phyloP scores from a whole-genome alignment of 2,888 invertebrate genomes.

The Xylocampa areola region DNA sequence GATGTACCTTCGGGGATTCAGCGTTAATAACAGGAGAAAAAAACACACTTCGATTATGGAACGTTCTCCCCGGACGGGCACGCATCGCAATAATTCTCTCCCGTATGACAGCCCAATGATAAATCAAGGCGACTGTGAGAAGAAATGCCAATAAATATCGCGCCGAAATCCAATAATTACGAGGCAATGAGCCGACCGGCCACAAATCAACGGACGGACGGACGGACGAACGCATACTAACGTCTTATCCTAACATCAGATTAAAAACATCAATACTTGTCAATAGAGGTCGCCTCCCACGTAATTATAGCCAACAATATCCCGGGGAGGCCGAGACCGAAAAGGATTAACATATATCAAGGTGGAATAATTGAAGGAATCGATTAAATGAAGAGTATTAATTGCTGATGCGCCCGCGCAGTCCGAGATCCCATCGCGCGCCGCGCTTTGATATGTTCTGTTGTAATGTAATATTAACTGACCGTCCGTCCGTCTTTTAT shows the following conservation, averaged over 20 bases:
- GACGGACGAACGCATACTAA: constrained; percentile 86
- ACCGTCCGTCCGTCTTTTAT: constrained; percentile 61
- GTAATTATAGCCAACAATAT: constrained; percentile 89
- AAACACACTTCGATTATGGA: constrained; percentile 71
- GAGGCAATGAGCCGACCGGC: constrained; percentile 85
- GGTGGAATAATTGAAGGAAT: constrained; percentile 89
- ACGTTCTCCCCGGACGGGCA: constrained; percentile 69
- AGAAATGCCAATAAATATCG: constrained; percentile 87
- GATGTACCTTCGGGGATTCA: constrained; percentile 80
- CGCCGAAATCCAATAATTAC: constrained; percentile 89
- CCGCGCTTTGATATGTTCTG: constrained; percentile 68
- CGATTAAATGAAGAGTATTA: constrained; percentile 89
- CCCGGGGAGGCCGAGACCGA: constrained; percentile 83
- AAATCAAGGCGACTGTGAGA: constrained; percentile 85
- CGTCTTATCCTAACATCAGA: constrained; percentile 89
- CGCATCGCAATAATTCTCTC: constrained; percentile 79
- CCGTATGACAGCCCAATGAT: constrained; percentile 80
- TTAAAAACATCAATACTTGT: constrained; percentile 90
- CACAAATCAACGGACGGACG: constrained; percentile 85
- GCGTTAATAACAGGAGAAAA: constrained; percentile 80
- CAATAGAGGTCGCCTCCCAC: constrained; percentile 89
- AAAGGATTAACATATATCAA: constrained; percentile 89
- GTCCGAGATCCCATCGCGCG: constrained; percentile 74
- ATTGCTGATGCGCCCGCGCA: constrained; percentile 87
- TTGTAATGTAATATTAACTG: constrained; percentile 70